phyloP scores from a whole-genome alignment of 2,888 invertebrate genomes.

The Gasteruption jaculator region DNA sequence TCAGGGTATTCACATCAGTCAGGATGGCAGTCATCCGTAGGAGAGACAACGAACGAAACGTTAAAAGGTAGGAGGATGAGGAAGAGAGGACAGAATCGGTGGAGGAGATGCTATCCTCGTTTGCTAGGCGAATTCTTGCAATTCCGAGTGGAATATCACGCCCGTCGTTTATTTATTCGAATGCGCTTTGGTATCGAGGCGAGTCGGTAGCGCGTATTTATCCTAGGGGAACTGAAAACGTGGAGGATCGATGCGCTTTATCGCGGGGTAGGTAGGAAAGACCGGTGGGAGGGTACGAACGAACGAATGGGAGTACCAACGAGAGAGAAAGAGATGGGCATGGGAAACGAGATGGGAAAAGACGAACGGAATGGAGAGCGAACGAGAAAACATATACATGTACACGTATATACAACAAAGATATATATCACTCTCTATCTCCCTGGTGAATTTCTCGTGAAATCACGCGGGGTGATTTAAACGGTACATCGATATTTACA shows the following conservation, averaged over 20 bases:
- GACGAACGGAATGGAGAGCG: slow-evolving; percentile 16
- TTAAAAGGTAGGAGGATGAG: neutral
- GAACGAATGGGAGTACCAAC: neutral
- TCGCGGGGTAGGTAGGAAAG: too few species aligned
- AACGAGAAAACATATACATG: too few species aligned
- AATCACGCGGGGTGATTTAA: too few species aligned
- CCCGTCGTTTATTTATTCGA: slow-evolving; percentile 19
- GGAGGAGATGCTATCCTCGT: too few species aligned
- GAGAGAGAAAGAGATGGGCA: neutral
- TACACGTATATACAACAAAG: too few species aligned
- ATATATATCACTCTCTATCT: neutral
- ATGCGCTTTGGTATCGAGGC: slow-evolving; percentile 6
- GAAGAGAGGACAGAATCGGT: neutral
- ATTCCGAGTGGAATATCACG: slow-evolving; percentile 15
- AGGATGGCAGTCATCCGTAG: too few species aligned
- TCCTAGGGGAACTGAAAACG: slow-evolving; percentile 16
- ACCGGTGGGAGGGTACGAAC: too few species aligned
- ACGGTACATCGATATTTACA: too few species aligned
- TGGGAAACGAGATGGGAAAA: slow-evolving; percentile 5
- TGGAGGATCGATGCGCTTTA: slow-evolving; percentile 24
- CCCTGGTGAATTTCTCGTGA: too few species aligned
- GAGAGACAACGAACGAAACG: too few species aligned
- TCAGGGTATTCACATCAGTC: too few species aligned
- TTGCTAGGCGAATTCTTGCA: slow-evolving; percentile 24
- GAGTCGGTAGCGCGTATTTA: slow-evolving; percentile 16